Conservation (phyloP, 2,797 vertebrate genomes). For the Sebastes vulpes region DNA sequence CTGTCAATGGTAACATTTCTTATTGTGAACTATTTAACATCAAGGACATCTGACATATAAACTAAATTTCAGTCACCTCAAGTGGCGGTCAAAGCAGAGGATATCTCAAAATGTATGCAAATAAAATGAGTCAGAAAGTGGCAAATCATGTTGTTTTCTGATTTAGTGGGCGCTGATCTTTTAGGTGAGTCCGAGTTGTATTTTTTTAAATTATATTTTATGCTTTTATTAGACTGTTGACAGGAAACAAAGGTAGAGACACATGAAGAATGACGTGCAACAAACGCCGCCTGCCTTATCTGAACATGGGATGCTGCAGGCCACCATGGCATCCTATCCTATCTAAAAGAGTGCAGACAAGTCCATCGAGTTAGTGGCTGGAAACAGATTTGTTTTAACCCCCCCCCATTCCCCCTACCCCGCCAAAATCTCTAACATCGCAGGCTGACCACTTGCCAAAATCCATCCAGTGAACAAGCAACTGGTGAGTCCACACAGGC, state of each 20-base stretch:
- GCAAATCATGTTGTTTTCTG: not conserved
- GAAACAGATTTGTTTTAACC: constrained; percentile 7
- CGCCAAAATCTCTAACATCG: not conserved
- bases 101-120: not conserved
- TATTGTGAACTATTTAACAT: not conserved
- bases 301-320: not conserved
- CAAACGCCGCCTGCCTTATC: not conserved
- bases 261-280: not conserved
- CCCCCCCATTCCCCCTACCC: accelerated
- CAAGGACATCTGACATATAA: not conserved
- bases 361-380: not conserved
- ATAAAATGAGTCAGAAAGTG: not conserved
- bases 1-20: not conserved
- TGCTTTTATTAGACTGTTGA: not conserved
- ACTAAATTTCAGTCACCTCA: not conserved
- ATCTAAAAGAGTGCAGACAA: not conserved
- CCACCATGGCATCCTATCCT: not conserved
- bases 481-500: not conserved
- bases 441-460: not conserved
- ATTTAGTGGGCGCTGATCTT: not conserved
- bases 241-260: not conserved
- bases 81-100: not conserved
- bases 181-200: not conserved
- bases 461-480: not conserved
- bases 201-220: not conserved